phyloP scores from a whole-genome alignment of 2,113 vertebrate species.

The Gymnobelideus leadbeateri region DNA sequence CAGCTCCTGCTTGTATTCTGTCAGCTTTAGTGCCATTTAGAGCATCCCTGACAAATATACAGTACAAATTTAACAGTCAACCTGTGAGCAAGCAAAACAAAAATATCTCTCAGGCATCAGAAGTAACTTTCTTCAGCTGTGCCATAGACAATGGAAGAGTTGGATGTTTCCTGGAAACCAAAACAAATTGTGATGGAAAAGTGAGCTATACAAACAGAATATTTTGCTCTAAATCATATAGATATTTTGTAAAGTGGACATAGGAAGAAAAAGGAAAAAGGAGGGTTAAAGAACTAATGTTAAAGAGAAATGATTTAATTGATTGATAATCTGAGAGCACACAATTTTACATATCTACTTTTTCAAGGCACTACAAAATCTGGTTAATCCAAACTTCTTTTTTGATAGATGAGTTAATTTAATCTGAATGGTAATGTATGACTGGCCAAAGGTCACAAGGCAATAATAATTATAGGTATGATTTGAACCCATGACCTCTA shows the following conservation, averaged over 20 bases:
- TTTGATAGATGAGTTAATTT: background rate
- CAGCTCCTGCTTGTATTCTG: constrained; percentile 80
- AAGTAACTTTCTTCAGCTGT: constrained; percentile 53
- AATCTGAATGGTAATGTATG: background rate
- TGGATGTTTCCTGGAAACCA: constrained; percentile 11
- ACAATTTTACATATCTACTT: background rate
- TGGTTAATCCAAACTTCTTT: background rate
- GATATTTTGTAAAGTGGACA: background rate
- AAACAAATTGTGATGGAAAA: background rate
- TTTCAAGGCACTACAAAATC: background rate
- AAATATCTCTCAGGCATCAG: constrained; percentile 54
- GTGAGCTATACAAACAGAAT: background rate
- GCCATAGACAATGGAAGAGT: constrained; percentile 5
- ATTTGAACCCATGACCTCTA: background rate
- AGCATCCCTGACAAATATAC: constrained; percentile 75
- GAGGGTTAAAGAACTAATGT: background rate
- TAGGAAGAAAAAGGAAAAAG: background rate
- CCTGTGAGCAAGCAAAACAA: constrained; percentile 67
- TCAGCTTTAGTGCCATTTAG: constrained; percentile 79
- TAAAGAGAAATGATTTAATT: background rate
- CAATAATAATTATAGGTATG: background rate
- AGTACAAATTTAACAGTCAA: constrained; percentile 70
- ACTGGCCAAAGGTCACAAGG: background rate
- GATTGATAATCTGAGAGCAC: background rate
- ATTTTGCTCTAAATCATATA: background rate